Evolutionary conservation across 1,140 invertebrate genomes (phyloP).

Genomic region (Drosophila sechellia): DNA sequence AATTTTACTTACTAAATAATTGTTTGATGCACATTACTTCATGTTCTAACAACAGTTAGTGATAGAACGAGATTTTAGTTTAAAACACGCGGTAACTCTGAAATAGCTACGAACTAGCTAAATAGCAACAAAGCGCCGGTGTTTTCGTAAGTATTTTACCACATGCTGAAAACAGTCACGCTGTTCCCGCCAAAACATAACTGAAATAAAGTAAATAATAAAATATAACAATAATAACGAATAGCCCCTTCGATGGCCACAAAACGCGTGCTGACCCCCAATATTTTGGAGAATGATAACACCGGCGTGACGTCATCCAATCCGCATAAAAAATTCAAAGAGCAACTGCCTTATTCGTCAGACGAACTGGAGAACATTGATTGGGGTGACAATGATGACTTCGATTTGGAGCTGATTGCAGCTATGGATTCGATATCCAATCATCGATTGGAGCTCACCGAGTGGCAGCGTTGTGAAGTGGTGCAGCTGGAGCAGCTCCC

Average conservation of each 20-base stretch:
- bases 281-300: slow-evolving; percentile 36
- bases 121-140: too few relatives aligned
- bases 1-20: too few relatives aligned
- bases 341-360: neutral
- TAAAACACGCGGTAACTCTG: too few relatives aligned
- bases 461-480: slow-evolving; percentile 71
- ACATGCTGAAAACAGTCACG: neutral
- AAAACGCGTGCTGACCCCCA: slow-evolving; percentile 64
- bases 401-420: slow-evolving; percentile 47
- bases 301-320: neutral
- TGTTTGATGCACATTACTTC: too few relatives aligned
- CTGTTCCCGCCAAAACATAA: slow-evolving; percentile 29
- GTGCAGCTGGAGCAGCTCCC: slow-evolving; percentile 28
- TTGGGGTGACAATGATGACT: slow-evolving; percentile 59
- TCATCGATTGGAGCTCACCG: slow-evolving; percentile 45
- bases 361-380: slow-evolving; percentile 53
- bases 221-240: neutral
- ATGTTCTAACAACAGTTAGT: too few relatives aligned
- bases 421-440: neutral
- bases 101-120: neutral
- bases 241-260: slow-evolving; percentile 6
- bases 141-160: neutral
- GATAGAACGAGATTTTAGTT: too few relatives aligned
- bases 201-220: neutral
- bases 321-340: slow-evolving; percentile 51